Base-by-base conservation (phyloP, 2,113 vertebrate genomes). In the Poeciliopsis prolifica region DNA sequence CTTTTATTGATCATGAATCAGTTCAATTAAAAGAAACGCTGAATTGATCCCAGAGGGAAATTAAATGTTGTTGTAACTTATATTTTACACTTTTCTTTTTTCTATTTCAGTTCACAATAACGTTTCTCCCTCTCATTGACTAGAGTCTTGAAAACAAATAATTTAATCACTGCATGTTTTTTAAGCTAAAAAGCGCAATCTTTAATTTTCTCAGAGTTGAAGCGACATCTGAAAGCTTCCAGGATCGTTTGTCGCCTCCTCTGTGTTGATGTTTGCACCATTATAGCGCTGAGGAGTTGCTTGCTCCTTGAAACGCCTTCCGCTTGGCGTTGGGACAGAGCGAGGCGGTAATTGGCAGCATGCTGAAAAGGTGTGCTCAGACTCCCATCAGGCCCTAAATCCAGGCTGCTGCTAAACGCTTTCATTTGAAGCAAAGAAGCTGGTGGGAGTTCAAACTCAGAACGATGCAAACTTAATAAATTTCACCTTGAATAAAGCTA, bases 341-440 rank as follows among this genome's bases (percentile, higher is more conserved):
- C 33, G 79, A 71, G 54, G 83, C 54, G 0, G 66, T 84, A 86
- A 88, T 88, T 89, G 92, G 86, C 86, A 88, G 75, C 72, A 44
- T 14, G 77, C 82, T 87, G 80, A 78, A 88, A 88, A 86, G 81
- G 81, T 79, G 69, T 5, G 35, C 68, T 61, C 40, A 77, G 17
- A 83, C 71, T 88, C 81, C 79, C 78, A 80, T 88, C 82, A 78
- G 68, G 73, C 67, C 61, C 77, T 40, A 70, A 76, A 82, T 78
- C 83, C 78, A 35, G 83, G 72, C 82, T 66, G 73, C 82, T 61
- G 60, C 71, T 74, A 72, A 74, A 69, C 35, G 37, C 74, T 78
- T 71, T 68, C 78, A 78, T 77, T 68, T 61, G 71, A 84, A 70
- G 78, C 63, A 80, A 83, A 78, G 72, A 51, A 61, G 69, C 58